These are phyloP conservation scores for Holcopasites calliopsidis DNA, from an alignment of 1,140 invertebrate genomes.

Conservation along the genomic window DNA sequence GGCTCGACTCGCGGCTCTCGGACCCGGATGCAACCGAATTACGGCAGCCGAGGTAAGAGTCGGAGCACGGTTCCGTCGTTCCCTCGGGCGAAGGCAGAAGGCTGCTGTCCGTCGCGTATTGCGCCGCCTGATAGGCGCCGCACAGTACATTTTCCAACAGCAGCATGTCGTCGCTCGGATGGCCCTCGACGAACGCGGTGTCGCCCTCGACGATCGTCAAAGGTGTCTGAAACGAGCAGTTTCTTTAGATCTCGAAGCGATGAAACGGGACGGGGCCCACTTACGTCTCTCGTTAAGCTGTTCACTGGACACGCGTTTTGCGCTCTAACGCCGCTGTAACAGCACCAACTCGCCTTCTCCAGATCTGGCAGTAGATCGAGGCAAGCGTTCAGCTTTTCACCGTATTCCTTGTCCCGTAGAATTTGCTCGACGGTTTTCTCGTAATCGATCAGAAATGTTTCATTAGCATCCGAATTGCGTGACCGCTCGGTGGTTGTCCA, in stretches of 20 bases:
- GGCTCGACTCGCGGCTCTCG: conserved; percentile 59
- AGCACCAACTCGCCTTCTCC: neutral
- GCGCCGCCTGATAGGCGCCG: conserved; percentile 57
- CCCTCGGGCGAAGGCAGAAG: conserved; percentile 42
- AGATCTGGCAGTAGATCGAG: conserved; percentile 52
- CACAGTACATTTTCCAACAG: conserved; percentile 55
- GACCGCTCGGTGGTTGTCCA: neutral
- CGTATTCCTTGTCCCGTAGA: conserved; percentile 55
- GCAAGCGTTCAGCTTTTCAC: conserved; percentile 60
- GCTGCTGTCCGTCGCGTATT: conserved; percentile 40
- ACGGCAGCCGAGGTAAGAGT: conserved; percentile 57
- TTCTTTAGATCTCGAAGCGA: too few species aligned
- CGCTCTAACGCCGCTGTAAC: too few species aligned
- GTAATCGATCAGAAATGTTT: conserved; percentile 28
- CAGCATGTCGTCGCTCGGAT: conserved; percentile 52
- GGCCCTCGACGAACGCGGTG: conserved; percentile 46
- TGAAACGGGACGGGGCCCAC: too few species aligned
- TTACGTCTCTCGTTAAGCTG: neutral
- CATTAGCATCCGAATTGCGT: neutral
- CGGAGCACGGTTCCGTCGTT: conserved; percentile 48
- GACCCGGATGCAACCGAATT: conserved; percentile 52
- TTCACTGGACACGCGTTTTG: neutral
- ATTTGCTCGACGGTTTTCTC: conserved; percentile 63
- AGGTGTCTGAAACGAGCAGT: conserved; percentile 1
- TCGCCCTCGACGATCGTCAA: too few species aligned